These are phyloP conservation scores for Pithecia hirsuta DNA, from an alignment of 2,797 vertebrate genomes.

Conservation along the genomic window DNA sequence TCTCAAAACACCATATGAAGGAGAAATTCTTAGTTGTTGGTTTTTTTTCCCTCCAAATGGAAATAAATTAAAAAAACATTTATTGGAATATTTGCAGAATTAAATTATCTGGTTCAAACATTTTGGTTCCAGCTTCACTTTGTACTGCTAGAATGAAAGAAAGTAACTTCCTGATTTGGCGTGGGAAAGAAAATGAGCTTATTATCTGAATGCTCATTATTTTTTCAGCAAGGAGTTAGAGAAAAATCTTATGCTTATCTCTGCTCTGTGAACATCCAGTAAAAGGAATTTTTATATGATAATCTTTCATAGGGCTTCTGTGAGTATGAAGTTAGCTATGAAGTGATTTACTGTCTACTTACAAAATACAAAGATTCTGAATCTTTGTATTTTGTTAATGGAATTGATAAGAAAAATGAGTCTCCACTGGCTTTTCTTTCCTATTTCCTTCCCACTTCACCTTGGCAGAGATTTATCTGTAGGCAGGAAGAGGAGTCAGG, in stretches of 20 bases:
- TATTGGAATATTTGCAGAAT: neutral
- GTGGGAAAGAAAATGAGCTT: neutral
- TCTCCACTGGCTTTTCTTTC: neutral
- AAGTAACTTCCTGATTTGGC: neutral
- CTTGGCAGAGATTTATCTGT: slow-evolving; percentile 59
- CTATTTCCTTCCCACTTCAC: slow-evolving; percentile 26
- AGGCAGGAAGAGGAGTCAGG: neutral
- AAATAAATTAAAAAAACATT: neutral
- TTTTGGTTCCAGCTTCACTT: neutral
- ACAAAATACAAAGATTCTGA: neutral
- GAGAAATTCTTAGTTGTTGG: neutral
- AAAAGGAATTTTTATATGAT: slow-evolving; percentile 6
- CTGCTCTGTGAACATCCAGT: neutral
- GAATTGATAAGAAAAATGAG: slow-evolving; percentile 61
- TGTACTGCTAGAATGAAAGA: neutral
- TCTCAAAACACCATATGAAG: neutral
- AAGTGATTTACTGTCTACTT: slow-evolving; percentile 48
- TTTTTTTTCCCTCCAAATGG: neutral
- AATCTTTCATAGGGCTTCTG: slow-evolving; percentile 22
- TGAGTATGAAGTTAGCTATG: neutral
- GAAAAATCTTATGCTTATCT: slow-evolving; percentile 7
- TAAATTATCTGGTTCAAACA: neutral
- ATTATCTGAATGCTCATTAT: slow-evolving; percentile 41
- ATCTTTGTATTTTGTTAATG: slow-evolving; percentile 63
- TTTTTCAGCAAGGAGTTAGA: slow-evolving; percentile 26